Conservation (phyloP, 1,140 invertebrate species). For the Planococcus citri region DNA sequence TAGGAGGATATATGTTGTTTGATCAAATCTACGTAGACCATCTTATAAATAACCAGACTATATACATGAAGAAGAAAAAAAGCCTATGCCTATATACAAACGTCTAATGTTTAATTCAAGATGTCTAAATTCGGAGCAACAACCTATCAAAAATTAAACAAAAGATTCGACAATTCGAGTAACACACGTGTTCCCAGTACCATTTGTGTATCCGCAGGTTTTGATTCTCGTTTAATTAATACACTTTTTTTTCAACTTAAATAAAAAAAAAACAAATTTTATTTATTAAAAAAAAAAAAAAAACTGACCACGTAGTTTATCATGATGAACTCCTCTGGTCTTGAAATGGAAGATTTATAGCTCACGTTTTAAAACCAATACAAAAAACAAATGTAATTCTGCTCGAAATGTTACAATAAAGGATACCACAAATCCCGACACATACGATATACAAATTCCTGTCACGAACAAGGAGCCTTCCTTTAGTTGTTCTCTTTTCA, state of each 20-base stretch:
- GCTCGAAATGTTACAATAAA: constrained; percentile 11
- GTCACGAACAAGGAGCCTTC: neutral
- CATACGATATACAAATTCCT: constrained; percentile 10
- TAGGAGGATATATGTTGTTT: too few species aligned
- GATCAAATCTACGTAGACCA: neutral
- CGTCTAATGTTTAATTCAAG: neutral
- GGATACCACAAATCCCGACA: constrained; percentile 6
- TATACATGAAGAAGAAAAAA: neutral
- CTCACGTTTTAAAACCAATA: neutral
- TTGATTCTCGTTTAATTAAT: neutral
- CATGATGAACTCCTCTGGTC: neutral
- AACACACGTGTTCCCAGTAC: neutral
- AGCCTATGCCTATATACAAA: neutral
- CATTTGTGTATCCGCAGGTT: neutral
- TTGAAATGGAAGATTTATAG: constrained; percentile 11
- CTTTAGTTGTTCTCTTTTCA: neutral
- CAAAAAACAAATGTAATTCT: constrained; percentile 3
- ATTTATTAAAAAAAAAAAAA: neutral
- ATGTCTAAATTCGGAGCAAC: neutral
- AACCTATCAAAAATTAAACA: neutral
- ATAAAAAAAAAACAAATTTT: neutral
- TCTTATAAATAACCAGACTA: neutral
- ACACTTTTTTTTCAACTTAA: neutral
- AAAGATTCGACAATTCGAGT: neutral
- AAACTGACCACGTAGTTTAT: neutral